Conservation (phyloP, 2,113 vertebrate genomes). For the Chrysemys picta region DNA sequence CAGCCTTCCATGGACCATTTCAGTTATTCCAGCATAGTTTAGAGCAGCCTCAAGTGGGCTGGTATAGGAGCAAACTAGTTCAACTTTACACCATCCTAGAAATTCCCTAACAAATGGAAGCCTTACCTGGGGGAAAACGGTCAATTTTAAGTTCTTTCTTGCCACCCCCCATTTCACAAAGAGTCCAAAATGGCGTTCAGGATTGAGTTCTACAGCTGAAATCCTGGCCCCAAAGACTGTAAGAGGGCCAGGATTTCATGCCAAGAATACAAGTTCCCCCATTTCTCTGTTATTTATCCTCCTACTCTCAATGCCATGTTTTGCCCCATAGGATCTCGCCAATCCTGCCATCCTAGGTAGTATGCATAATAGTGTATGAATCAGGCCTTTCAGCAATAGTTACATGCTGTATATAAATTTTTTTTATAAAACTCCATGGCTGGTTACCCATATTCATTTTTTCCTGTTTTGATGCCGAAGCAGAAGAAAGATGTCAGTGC, state of each 20-base stretch:
- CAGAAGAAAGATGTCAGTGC: slow-evolving; percentile 49
- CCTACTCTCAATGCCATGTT: rapidly evolving
- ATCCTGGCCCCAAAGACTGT: not conserved
- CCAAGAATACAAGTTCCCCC: not conserved
- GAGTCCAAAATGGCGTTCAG: not conserved
- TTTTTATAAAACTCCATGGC: not conserved
- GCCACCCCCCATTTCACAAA: not conserved
- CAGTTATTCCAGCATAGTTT: not conserved
- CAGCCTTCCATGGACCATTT: not conserved
- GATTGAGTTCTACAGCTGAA: not conserved
- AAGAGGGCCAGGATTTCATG: not conserved
- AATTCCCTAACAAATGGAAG: not conserved
- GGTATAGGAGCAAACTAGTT: not conserved
- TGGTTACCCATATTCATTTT: slow-evolving; percentile 42
- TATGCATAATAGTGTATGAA: not conserved
- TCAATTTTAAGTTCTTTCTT: not conserved
- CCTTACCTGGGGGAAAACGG: not conserved
- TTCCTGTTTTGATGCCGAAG: slow-evolving; percentile 63
- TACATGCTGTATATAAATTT: not conserved
- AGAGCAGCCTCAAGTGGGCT: not conserved
- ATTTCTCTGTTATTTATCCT: not conserved
- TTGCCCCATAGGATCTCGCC: rapidly evolving
- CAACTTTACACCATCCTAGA: not conserved
- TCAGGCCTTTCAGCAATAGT: not conserved
- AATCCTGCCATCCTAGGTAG: not conserved